A percentile compares a stretch with the other conserved stretches of the same genome.
phyloP scores from a whole-genome alignment of 2,113 vertebrate genomes.

The Rhipidura dahli region DNA sequence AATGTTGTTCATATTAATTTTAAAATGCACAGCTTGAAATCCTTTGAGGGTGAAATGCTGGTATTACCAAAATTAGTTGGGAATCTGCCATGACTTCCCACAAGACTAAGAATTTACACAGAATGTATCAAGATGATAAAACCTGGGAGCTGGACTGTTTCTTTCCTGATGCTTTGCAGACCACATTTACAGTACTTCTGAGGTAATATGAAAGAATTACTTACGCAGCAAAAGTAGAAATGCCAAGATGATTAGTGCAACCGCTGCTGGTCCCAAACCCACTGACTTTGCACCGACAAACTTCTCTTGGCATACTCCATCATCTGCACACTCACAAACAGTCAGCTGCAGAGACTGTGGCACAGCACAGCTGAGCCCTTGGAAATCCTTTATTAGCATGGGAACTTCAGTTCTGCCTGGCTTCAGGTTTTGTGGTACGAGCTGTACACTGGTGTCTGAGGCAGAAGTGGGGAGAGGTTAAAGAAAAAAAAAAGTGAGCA shows the following conservation, averaged over 20 bases:
- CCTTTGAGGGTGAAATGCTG: neutral
- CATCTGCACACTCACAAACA: constrained; percentile 57
- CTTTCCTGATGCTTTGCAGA: neutral
- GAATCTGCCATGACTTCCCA: neutral
- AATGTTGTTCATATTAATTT: neutral
- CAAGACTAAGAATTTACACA: neutral
- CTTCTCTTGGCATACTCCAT: neutral
- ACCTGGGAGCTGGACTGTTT: neutral
- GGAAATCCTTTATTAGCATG: constrained; percentile 67
- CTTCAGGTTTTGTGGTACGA: constrained; percentile 39
- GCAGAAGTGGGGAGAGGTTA: neutral
- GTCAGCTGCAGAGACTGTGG: constrained; percentile 60
- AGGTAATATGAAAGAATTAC: constrained; percentile 7
- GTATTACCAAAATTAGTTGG: neutral
- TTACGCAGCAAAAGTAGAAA: constrained; percentile 77
- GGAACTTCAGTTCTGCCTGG: constrained; percentile 45
- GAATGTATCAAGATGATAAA: neutral
- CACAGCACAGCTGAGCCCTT: constrained; percentile 70
- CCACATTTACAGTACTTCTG: neutral
- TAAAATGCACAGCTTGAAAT: neutral
- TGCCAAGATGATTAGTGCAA: constrained; percentile 72
- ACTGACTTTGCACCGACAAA: fast-evolving
- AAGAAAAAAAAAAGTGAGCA: neutral
- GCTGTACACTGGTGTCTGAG: constrained; percentile 66
- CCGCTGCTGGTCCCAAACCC: constrained; percentile 64